Evolutionary conservation across 1,140 invertebrate genomes (phyloP), one percentile per base, ranked within the genome.

Genomic region (Nephotettix cincticeps): DNA sequence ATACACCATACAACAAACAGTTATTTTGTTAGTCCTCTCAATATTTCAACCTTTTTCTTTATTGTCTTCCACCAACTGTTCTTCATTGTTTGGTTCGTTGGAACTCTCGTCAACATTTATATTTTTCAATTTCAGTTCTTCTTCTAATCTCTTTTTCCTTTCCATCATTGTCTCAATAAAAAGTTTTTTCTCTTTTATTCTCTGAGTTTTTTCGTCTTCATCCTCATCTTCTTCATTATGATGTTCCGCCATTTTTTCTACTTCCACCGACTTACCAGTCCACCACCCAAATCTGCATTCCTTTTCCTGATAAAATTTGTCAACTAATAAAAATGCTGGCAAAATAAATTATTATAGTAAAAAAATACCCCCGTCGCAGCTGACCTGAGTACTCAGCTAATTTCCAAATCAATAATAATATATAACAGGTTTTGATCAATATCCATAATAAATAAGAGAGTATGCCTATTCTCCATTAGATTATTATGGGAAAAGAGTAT

Each of bases 261-360:
- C 64, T 69, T 76, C 69, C 1, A 78, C 75, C 14, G 68, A 32
- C 47, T 71, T 72, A 19, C 73, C 76, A 19, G 76, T 73, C 72
- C 76, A 76, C 77, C 77, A 78, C 30, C 77, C 77, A 71, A 72
- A 77, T 67, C 74, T 70, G 70, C 73, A 73, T 23, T 68, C 71
- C 54, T 74, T 72, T 40, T 72, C 69, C 73, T 74, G 28, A 21
- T 27, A 65, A 13, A 54, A 58, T 61, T 36, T 36, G 32, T 6
- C 32, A n/a, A n/a, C n/a, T n/a, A n/a, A n/a, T n/a, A n/a, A n/a
- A n/a, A n/a, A n/a, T n/a, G n/a, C n/a, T n/a, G n/a, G n/a, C n/a
- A n/a, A n/a, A n/a, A n/a, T n/a, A n/a, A n/a, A n/a, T n/a, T n/a
- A n/a, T n/a, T n/a, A n/a, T n/a, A n/a, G n/a, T n/a, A n/a, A n/a